Base-by-base conservation (phyloP, 1,140 invertebrate genomes). In the Heliothis virescens region DNA sequence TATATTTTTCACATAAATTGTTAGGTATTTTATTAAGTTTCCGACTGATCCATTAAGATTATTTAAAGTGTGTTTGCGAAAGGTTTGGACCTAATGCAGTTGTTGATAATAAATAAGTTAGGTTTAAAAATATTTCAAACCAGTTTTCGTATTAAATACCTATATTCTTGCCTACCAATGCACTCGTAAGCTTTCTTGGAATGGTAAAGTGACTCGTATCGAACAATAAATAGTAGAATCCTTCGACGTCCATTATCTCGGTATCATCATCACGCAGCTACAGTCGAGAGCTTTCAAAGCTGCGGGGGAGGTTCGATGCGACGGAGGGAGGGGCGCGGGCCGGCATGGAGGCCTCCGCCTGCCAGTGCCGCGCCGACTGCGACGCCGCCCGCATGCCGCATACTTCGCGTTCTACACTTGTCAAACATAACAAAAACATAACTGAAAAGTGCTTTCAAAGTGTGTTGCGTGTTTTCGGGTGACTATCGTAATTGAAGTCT, bases 171-270 rank as follows among this genome's bases (percentile, higher is more conserved):
- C 57, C 34, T 75, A 75, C 57, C 55, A 53, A 52, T 26, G 21
- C 67, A 47, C 18, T 18, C 13, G 57, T 53, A 63, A 77, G 76
- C 78, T 86, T 89, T 90, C 86, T 87, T 48, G 78, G 87, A 89
- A 87, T 81, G 65, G 81, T 83, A 77, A 67, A 85, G 81, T 87
- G 81, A 84, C 83, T 90, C 80, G 84, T 83, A 89, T 90, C 86
- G 87, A 91, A 91, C 90, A 92, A 92, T 93, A 94, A 94, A 92
- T 92, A 92, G 89, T 90, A 89, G 86, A 93, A 92, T 91, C 92
- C 90, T 91, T 91, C 90, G 87, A 89, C 89, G 88, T 87, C 90
- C 90, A 92, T 94, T 92, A 94, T 93, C 91, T 92, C 80, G 83
- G 88, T 86, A 93, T 92, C 90, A 92, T 94, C 91, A 91, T 92